Base-by-base conservation (phyloP, 2,888 invertebrate genomes). In the Hirtodrosophila histrioides region DNA sequence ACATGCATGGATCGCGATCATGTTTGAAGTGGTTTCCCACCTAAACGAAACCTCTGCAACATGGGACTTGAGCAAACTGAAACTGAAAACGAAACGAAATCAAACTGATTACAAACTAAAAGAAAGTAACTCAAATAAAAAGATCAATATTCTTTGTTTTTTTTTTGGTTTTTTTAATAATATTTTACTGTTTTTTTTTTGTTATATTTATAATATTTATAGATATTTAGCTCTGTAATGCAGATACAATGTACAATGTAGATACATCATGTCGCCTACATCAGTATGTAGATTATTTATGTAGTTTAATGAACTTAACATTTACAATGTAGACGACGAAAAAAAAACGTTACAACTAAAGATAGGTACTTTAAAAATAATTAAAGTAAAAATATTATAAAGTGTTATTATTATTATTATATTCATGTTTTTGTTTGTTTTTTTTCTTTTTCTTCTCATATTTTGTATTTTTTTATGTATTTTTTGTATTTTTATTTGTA, bases 261-360 rank as follows among this genome's bases (percentile, higher is more conserved):
- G 63, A 76, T 68, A 81, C 86, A 81, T 86, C 43, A 29, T 50
- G 65, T 58, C 53, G 53, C 55, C 56, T 27, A 61, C 61, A 66
- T 53, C 51, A 35, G 49, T 69, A 35, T 60, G 51, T 65, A 17
- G 31, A 55, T 54, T 58, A 55, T 54, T 54, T 66, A 58, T 56
- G 56, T 72, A 75, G 66, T 64, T 69, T 84, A 82, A 78, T 88
- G 78, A 88, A 88, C 88, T 89, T 88, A 88, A 78, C 48, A 66
- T 74, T 50, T 73, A 83, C 55, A 27, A 73, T 73, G 80, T 79
- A 86, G 73, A 79, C 75, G 83, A 87, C 76, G 68, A 76, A 75
- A 75, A 75, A 63, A 69, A 83, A 82, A 79, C n/a, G 24, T 70
- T 56, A 51, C n/a, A 62, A 45, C 62, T 76, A 83, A 48, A 65